phyloP scores from a whole-genome alignment of 2,888 invertebrate genomes.

The Sesamia inferens region DNA sequence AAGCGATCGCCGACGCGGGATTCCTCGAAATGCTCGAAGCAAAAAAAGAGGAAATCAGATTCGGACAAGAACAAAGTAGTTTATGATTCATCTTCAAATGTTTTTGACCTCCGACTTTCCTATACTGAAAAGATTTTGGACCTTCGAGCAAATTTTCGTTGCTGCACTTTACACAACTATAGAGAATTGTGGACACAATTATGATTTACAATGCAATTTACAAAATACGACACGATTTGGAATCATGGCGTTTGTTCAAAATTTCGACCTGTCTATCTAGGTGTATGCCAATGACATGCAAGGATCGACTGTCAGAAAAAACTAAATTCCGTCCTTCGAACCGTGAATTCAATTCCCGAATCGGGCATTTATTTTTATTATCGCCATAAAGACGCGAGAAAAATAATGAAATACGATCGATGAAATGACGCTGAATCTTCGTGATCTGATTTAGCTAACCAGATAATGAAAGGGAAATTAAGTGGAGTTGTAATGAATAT shows the following conservation, averaged over 20 bases:
- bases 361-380: slow-evolving; percentile 1
- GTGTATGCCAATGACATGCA: background rate
- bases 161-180: too few species aligned
- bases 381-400: background rate
- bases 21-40: slow-evolving; percentile 24
- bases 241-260: too few species aligned
- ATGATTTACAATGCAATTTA: background rate
- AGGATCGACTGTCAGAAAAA: background rate
- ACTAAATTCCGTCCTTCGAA: slow-evolving; percentile 3
- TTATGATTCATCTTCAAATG: slow-evolving; percentile 37
- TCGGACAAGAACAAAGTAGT: slow-evolving; percentile 42
- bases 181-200: background rate
- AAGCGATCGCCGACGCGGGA: slow-evolving; percentile 25
- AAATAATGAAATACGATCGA: background rate
- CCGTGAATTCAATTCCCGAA: background rate
- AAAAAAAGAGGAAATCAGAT: slow-evolving; percentile 33
- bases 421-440: background rate
- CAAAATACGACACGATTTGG: background rate
- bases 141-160: background rate
- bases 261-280: background rate
- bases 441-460: background rate
- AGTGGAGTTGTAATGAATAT: background rate
- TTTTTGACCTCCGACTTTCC: slow-evolving; percentile 11
- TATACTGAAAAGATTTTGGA: background rate
- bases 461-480: slow-evolving; percentile 1